Conservation (phyloP, 2,888 invertebrate species). For the Synergus itoensis region DNA sequence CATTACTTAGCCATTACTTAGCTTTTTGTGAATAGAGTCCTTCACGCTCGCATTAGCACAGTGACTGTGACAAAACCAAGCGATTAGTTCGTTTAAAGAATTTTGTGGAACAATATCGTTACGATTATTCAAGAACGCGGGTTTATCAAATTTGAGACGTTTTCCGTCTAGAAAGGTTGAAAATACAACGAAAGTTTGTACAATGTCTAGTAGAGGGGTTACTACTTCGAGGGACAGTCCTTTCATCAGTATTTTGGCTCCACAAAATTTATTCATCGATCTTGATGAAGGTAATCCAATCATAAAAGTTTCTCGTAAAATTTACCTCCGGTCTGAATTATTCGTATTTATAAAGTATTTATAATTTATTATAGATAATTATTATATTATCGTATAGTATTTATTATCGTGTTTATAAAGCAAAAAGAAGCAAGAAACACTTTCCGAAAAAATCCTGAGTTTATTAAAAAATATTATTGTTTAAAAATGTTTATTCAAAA, state of each 20-base stretch:
- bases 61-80: background rate
- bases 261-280: conserved; percentile 68
- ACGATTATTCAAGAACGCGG: background rate
- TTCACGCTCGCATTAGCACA: conserved; percentile 19
- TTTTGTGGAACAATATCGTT: background rate
- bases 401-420: background rate
- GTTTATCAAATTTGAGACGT: background rate
- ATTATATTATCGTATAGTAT: no score
- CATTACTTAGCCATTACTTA: background rate
- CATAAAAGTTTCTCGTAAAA: background rate
- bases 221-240: conserved; percentile 61
- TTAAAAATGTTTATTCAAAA: no score
- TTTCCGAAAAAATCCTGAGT: background rate
- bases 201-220: conserved; percentile 75
- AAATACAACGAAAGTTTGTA: conserved; percentile 18
- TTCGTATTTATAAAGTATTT: background rate
- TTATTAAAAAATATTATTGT: no score
- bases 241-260: conserved; percentile 65
- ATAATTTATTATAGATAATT: no score
- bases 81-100: conserved; percentile 32
- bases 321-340: background rate
- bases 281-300: conserved; percentile 67
- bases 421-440: no score
- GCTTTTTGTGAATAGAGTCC: conserved; percentile 6
- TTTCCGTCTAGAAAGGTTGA: background rate